Conservation (phyloP, 1,140 invertebrate species). For the Orussus abietinus region DNA sequence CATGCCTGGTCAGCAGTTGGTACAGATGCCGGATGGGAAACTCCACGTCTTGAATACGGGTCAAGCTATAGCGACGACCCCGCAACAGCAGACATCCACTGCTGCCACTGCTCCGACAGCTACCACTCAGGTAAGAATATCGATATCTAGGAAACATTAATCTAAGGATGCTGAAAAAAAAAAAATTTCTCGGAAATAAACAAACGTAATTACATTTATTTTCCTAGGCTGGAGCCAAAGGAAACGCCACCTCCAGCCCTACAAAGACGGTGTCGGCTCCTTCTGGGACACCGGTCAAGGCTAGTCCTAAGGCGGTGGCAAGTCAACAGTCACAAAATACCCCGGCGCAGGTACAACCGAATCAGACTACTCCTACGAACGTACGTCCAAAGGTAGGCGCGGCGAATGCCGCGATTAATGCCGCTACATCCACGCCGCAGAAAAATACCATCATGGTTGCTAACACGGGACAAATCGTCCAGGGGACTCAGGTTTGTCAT, state of each 20-base stretch:
- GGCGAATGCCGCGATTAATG: no score
- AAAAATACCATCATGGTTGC: slow-evolving; percentile 44
- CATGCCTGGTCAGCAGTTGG: slow-evolving; percentile 87
- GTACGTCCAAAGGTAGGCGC: no score
- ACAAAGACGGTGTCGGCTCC: no score
- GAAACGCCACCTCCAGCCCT: slow-evolving; percentile 15
- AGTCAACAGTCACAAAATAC: no score
- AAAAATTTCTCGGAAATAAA: no score
- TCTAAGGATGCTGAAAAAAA: no score
- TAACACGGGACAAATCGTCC: slow-evolving; percentile 43
- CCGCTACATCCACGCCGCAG: slow-evolving; percentile 23
- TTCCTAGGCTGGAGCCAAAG: no score
- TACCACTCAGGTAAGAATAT: slow-evolving; percentile 17
- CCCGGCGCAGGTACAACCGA: no score
- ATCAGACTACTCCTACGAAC: no score
- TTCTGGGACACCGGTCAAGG: slow-evolving; percentile 29
- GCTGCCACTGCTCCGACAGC: slow-evolving; percentile 24
- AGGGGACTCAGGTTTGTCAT: slow-evolving; percentile 38
- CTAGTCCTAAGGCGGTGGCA: no score
- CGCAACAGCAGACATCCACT: slow-evolving; percentile 17
- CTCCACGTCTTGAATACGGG: slow-evolving; percentile 76
- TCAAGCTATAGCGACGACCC: slow-evolving; percentile 37
- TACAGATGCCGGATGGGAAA: slow-evolving; percentile 91
- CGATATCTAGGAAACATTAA: no score
- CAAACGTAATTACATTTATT: no score